Conservation (phyloP, 30 jellyfish, hydroid and myxozoan species). For the Aurelia sp. region DNA sequence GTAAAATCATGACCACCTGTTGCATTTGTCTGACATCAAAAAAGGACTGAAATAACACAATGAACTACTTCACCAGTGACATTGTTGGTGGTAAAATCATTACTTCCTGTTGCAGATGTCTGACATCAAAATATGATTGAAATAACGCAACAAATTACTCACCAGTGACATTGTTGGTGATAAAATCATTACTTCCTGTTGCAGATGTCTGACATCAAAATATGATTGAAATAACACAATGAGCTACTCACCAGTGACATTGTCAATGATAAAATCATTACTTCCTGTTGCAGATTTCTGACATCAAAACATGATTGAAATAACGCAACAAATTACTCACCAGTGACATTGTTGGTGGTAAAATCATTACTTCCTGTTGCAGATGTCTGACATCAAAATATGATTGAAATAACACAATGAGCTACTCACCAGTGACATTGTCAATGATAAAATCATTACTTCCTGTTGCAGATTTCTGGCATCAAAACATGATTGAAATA, state of each 20-base stretch:
- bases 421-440: no score
- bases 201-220: constrained; percentile 89
- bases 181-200: constrained; percentile 81
- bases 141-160: not conserved
- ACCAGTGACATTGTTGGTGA: constrained; percentile 67
- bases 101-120: constrained; percentile 86
- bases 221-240: no score
- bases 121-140: constrained; percentile 87
- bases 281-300: constrained; percentile 87
- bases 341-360: constrained; percentile 66
- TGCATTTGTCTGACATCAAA: no score
- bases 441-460: no score
- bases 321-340: not conserved
- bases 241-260: constrained; percentile 25
- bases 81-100: constrained; percentile 71
- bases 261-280: constrained; percentile 73
- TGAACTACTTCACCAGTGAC: constrained; percentile 18
- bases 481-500: no score
- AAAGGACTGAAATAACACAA: no score
- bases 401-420: no score
- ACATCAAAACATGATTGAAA: constrained; percentile 90
- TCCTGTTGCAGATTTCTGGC: no score
- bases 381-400: constrained; percentile 86
- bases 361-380: constrained; percentile 85
- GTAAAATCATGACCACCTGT: no score